Evolutionary conservation across 64 coral and sea anemone species (phyloP).

Genomic region (Orbicella faveolata): DNA sequence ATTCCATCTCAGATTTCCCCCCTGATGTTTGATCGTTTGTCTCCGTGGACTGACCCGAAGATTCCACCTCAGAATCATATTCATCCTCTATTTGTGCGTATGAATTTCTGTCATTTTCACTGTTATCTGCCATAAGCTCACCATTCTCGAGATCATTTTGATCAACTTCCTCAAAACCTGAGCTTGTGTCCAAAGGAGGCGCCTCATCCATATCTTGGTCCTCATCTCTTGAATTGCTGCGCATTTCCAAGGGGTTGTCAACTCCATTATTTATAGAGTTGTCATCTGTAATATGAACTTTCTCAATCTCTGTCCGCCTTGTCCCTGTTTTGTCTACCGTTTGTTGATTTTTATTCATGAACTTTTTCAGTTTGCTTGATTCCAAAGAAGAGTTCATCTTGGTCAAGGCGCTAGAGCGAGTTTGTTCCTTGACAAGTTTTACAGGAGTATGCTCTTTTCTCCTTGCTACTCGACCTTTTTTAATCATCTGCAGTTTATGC

Average conservation of each 20-base stretch:
- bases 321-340: neutral
- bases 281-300: neutral
- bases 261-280: neutral
- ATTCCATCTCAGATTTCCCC: neutral
- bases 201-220: neutral
- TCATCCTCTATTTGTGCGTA: neutral
- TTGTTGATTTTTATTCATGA: neutral
- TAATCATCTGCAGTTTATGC: conserved; percentile 40
- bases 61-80: neutral
- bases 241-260: neutral
- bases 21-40: neutral
- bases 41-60: neutral
- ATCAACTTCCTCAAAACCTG: neutral
- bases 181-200: neutral
- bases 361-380: neutral
- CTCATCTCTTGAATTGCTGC: neutral
- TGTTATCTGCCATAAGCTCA: neutral
- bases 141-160: neutral
- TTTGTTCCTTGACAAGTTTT: neutral
- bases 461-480: conserved; percentile 1
- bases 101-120: neutral
- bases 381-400: neutral
- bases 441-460: neutral
- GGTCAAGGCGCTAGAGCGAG: neutral
- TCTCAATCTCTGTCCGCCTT: neutral